phyloP scores from a whole-genome alignment of 2,797 vertebrate species.

The Petrocephalus sullivani region DNA sequence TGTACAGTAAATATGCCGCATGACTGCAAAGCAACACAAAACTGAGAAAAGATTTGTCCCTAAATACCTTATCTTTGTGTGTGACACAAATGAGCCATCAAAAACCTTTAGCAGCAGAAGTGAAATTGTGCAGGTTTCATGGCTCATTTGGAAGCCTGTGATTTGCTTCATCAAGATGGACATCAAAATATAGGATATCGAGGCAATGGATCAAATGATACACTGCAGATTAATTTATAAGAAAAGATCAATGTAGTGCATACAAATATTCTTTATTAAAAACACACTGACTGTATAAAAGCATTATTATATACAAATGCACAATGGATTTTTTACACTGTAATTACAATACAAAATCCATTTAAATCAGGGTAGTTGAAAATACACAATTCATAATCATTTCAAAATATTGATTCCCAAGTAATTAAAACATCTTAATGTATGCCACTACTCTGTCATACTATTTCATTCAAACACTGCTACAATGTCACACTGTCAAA shows the following conservation, averaged over 20 bases:
- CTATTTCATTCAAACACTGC: not conserved
- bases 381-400: not conserved
- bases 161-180: not conserved
- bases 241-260: not conserved
- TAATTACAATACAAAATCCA: not conserved
- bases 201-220: not conserved
- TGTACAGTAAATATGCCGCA: not conserved
- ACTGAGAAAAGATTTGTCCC: not conserved
- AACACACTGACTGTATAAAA: conserved; percentile 23
- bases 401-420: not conserved
- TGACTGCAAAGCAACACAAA: not conserved
- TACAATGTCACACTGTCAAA: conserved; percentile 7
- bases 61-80: not conserved
- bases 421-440: not conserved
- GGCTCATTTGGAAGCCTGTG: not conserved
- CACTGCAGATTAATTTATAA: not conserved
- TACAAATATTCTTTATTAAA: conserved; percentile 24
- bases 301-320: conserved; percentile 7
- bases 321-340: not conserved
- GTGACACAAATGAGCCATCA: not conserved
- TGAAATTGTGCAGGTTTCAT: not conserved
- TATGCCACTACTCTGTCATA: not conserved
- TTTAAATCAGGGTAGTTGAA: conserved; percentile 9
- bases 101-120: not conserved
- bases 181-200: not conserved